Evolutionary conservation across 2,113 vertebrate species (phyloP).

Genomic region (Stomatorhinus ivindoensis): DNA sequence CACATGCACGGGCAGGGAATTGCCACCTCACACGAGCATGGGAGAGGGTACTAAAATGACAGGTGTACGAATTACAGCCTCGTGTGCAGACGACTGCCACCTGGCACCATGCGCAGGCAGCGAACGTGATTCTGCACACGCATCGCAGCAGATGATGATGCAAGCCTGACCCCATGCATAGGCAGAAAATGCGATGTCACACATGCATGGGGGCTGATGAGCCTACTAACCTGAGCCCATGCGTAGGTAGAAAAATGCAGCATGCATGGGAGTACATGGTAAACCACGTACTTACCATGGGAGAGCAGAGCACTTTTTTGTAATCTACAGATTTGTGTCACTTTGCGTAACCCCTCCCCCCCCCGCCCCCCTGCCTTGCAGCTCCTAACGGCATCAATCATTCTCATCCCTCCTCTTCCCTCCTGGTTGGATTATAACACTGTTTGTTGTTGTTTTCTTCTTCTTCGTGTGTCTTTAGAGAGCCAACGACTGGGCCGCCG

Average conservation of each 20-base stretch:
- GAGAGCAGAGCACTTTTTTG: not conserved
- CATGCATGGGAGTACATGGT: conserved; percentile 37
- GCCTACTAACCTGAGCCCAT: not conserved
- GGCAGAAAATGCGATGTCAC: not conserved
- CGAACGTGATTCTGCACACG: not conserved
- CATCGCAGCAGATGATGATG: not conserved
- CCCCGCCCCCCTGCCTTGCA: conserved; percentile 10
- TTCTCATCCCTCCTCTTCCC: conserved; percentile 15
- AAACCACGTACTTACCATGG: conserved; percentile 29
- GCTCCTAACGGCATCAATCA: conserved; percentile 15
- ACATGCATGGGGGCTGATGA: not conserved
- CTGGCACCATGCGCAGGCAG: not conserved
- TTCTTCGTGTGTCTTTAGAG: conserved; percentile 34
- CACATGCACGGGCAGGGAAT: not conserved
- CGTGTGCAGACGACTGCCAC: not conserved
- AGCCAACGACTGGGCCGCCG: conserved; percentile 32
- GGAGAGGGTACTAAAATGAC: not conserved
- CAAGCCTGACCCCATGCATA: conserved; percentile 4
- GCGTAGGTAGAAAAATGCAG: not conserved
- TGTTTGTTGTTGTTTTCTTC: conserved; percentile 33
- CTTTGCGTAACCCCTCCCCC: not conserved
- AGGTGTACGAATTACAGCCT: not conserved
- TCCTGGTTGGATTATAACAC: conserved; percentile 34
- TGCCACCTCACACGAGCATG: not conserved
- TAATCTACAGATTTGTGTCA: not conserved